Evolutionary conservation across 2,888 invertebrate genomes (phyloP), one percentile per base, ranked within the genome.

Genomic region (Euspilapteryx auroguttella): DNA sequence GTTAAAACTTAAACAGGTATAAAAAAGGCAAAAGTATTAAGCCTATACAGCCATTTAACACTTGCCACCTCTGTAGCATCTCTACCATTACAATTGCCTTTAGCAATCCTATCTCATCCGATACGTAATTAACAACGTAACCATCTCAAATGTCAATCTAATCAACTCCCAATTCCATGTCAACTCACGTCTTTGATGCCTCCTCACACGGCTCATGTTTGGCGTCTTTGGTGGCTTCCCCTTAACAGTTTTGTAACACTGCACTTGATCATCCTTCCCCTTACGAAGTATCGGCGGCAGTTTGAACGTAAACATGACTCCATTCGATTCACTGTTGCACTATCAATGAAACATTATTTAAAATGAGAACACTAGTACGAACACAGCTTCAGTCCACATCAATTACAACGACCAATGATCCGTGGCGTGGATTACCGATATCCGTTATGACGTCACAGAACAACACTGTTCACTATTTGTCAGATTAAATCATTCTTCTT

Each of bases 221-320:
- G 81, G 80, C 23, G 79, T 80, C 49, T 78, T 80, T 9, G 80
- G 79, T 17, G 79, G 80, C 47, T 79, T 80, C 31, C 65, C 69
- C 44, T 73, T 69, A 21, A 78, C 71, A 37, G 62, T 62, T 32
- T 57, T 56, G 39, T 75, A 68, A 46, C 73, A 76, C 33, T 78
- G 64, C 22, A 77, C 48, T 44, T 78, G 77, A 40, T 73, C 78
- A 21, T 77, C 75, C 41, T 78, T 73, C 30, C 53, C 49, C 40
- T 62, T 63, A 38, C 52, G 49, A 39, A 79, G 68, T 37, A 80
- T 49, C 37, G 66, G 62, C 21, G 77, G 65, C 37, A 79, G 48
- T 50, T 80, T 81, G 48, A 81, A 79, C 28, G 78, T 65, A 42
- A 81, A 81, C 81, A 81, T 81, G 40, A 39, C 35, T 24, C 28